phyloP scores from a whole-genome alignment of 2,888 invertebrate genomes.

The Dendrolimus houi region DNA sequence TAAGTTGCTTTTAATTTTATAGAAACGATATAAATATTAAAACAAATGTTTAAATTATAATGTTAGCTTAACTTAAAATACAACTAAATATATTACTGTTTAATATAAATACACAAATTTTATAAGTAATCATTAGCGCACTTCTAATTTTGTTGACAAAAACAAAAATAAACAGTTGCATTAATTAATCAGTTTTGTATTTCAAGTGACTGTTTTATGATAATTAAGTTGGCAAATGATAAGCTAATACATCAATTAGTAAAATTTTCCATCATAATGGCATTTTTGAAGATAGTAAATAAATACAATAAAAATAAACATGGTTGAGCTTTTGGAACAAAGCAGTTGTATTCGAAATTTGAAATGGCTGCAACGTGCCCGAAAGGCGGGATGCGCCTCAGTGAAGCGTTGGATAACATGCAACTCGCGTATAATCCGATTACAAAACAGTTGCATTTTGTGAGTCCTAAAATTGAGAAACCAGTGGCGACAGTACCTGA shows the following conservation, averaged over 20 bases:
- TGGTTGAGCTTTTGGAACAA: conserved; percentile 37
- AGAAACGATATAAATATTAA: conserved; percentile 16
- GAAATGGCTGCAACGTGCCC: conserved; percentile 62
- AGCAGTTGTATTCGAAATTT: conserved; percentile 26
- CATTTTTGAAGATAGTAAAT: conserved; percentile 2
- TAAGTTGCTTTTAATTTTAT: conserved; percentile 38
- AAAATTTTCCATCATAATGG: conserved; percentile 2
- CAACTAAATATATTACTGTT: background rate
- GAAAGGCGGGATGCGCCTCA: conserved; percentile 77
- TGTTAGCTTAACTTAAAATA: background rate
- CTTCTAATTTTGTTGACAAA: conserved; percentile 1
- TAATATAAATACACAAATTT: background rate
- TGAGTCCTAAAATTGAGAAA: conserved; percentile 63
- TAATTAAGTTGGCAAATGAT: background rate
- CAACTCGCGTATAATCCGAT: conserved; percentile 85
- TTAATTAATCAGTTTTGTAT: background rate
- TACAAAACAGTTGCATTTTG: conserved; percentile 82
- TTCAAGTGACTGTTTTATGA: background rate
- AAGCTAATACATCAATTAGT: background rate
- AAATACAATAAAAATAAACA: conserved; percentile 37
- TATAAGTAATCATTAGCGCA: background rate
- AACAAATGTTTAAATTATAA: conserved; percentile 4
- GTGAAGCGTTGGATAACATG: conserved; percentile 83
- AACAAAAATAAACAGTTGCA: background rate
- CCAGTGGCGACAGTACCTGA: conserved; percentile 40